phyloP scores from a whole-genome alignment of 1,140 invertebrate genomes.

The Orchesella cincta region DNA sequence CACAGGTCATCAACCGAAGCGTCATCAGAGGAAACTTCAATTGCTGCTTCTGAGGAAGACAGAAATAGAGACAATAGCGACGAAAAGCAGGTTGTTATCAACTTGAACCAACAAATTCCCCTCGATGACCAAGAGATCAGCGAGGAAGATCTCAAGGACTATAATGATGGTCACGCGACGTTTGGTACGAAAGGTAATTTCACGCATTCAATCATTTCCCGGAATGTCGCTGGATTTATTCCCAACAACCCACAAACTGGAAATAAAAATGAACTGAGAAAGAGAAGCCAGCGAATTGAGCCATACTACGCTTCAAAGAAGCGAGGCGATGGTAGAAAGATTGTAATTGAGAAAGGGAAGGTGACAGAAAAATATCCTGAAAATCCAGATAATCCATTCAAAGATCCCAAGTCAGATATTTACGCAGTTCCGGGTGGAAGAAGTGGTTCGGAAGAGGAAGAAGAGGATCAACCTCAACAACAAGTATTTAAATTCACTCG shows the following conservation, averaged over 20 bases:
- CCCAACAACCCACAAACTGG: too few relatives aligned
- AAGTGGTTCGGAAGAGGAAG: conserved; percentile 4
- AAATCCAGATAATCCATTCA: background rate
- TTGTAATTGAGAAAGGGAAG: background rate
- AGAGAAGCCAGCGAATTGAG: background rate
- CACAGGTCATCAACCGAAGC: background rate
- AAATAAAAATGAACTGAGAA: too few relatives aligned
- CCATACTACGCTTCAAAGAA: background rate
- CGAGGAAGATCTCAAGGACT: conserved; percentile 31
- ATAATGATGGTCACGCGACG: conserved; percentile 11
- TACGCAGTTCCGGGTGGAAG: conserved; percentile 28
- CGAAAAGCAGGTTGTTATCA: background rate
- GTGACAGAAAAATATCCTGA: conserved; percentile 1
- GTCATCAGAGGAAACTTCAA: background rate
- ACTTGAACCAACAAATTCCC: background rate
- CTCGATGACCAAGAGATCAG: conserved; percentile 27
- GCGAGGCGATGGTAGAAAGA: background rate
- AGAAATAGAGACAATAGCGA: background rate
- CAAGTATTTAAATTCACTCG: background rate
- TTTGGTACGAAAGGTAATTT: conserved; percentile 32
- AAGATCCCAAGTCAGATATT: background rate
- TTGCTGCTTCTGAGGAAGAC: background rate
- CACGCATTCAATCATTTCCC: background rate
- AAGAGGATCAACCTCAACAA: conserved; percentile 26
- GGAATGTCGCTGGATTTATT: conserved; percentile 5